Conservation (phyloP, 2,797 vertebrate species). For the Trichosurus vulpecula region DNA sequence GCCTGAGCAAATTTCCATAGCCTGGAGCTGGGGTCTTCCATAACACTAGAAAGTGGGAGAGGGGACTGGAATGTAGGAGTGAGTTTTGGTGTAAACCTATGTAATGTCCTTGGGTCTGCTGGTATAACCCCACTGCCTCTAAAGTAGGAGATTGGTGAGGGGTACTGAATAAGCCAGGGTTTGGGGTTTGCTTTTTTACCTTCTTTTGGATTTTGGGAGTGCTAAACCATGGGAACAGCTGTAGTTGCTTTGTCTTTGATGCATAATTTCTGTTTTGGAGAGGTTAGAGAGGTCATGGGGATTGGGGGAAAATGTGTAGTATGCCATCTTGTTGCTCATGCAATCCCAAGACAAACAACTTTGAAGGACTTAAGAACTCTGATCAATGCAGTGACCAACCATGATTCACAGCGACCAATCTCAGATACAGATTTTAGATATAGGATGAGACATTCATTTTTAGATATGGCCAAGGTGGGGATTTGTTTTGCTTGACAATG, state of each 20-base stretch:
- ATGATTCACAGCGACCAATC: background rate
- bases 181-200: background rate
- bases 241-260: background rate
- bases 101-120: background rate
- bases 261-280: background rate
- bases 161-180: too few relatives aligned
- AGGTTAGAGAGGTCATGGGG: background rate
- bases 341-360: background rate
- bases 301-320: background rate
- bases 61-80: too few relatives aligned
- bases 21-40: background rate
- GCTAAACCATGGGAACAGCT: background rate
- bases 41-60: background rate
- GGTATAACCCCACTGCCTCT: background rate
- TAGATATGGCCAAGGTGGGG: background rate
- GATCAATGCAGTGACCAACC: background rate
- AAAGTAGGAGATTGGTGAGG: background rate
- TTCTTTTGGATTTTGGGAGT: background rate
- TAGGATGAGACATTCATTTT: background rate
- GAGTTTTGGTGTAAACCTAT: background rate
- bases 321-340: background rate
- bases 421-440: background rate
- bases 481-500: background rate
- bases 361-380: background rate
- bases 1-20: background rate